Base-by-base conservation (phyloP, 2,113 vertebrate species). In the Paradisaea rubra region DNA sequence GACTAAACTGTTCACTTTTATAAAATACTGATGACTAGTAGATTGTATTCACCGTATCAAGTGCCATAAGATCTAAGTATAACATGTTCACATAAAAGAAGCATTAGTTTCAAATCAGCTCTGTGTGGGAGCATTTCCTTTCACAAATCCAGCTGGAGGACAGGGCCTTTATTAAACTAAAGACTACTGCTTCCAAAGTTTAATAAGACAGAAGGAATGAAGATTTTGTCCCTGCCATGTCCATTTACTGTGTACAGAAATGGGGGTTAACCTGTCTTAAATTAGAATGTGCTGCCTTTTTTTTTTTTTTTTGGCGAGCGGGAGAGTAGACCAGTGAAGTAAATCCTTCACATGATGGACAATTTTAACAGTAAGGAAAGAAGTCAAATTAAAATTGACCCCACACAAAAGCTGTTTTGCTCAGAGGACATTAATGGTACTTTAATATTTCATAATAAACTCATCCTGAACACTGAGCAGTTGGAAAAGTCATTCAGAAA, bases 51-150 rank as follows among this genome's bases (percentile, higher is more conserved):
- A 35, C 49, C 45, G 16, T 72, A 93, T 78, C 80, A 86, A 76
- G 28, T 79, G 25, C 47, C 52, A 11, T 42, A 66, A 93, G 52
- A 52, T 74, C 84, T 79, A 77, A 60, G 56, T 71, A 60, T 90
- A 93, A 83, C 49, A 64, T 45, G 47, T 69, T 65, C 87, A 89
- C 82, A 88, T 91, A 91, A 95, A 91, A 93, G 71, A 52, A 93
- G 54, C 60, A 88, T 95, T 81, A 93, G 45, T 64, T 95, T 84
- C 64, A 86, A 93, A 71, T 78, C 69, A 88, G 76, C n/a, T 88
- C 64, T 88, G 88, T 81, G 95, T 93, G 92, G 95, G 88, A 95
- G 93, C 86, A 78, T 64, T 96, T 95, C 88, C 91, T 79, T 92
- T 88, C 49, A 81, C 69, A 92, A 90, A 96, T 86, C 86, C 95